These are phyloP conservation scores for Aphis gossypii DNA, from an alignment of 1,140 invertebrate genomes.

Conservation along the genomic window DNA sequence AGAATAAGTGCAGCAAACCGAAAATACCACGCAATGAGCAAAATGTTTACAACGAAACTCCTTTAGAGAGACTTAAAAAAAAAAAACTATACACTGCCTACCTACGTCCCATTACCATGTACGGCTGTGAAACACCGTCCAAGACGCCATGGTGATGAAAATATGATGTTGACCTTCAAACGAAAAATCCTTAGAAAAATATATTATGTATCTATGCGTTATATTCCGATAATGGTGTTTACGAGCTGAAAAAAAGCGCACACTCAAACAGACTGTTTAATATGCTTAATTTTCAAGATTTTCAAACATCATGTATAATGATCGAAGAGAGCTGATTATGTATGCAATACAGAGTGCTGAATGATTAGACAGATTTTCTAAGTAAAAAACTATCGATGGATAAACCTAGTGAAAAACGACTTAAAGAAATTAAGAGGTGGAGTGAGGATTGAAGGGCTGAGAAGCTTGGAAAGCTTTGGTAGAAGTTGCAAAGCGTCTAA, in stretches of 20 bases:
- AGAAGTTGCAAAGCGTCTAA: neutral
- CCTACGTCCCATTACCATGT: neutral
- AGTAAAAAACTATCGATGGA: neutral
- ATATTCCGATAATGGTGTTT: neutral
- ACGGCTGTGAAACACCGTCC: neutral
- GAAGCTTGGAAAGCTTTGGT: too few species aligned
- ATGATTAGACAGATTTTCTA: neutral
- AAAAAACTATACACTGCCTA: neutral
- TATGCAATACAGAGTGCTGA: neutral
- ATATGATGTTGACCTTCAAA: neutral
- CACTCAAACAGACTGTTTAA: neutral
- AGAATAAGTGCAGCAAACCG: too few species aligned
- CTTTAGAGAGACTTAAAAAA: too few species aligned
- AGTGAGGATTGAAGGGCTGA: too few species aligned
- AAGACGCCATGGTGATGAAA: neutral
- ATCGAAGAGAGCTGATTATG: neutral
- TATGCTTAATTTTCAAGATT: constrained; percentile 1
- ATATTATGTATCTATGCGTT: neutral
- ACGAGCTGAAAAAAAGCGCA: neutral
- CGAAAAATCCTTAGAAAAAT: neutral
- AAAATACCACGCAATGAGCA: too few species aligned
- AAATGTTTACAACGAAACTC: too few species aligned
- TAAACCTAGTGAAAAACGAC: neutral
- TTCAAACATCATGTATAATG: neutral
- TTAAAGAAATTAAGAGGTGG: neutral